Evolutionary conservation across 2,888 invertebrate genomes (phyloP).

Genomic region (Xestia xanthographa): DNA sequence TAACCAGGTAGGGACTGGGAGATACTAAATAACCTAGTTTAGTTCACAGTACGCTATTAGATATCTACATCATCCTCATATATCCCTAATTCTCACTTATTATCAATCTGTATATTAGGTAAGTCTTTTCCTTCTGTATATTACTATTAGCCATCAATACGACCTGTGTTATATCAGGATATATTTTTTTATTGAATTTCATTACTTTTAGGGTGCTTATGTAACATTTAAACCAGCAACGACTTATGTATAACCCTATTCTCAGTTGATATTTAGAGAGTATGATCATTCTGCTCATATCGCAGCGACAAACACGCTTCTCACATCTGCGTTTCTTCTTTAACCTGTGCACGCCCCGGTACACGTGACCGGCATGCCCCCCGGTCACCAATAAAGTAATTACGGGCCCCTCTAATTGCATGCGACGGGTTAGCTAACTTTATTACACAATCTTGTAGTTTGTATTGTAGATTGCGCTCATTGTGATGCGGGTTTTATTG

Average conservation of each 20-base stretch:
- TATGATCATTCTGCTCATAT: constrained; percentile 16
- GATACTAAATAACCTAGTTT: background rate
- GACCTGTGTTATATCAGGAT: no score
- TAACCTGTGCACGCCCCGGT: constrained; percentile 49
- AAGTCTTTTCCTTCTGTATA: no score
- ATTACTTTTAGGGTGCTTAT: no score
- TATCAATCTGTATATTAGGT: no score
- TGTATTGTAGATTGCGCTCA: constrained; percentile 54
- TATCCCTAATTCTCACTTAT: no score
- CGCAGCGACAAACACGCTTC: background rate
- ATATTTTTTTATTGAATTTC: no score
- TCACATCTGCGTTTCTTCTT: constrained; percentile 30
- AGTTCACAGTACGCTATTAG: background rate
- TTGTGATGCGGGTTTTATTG: constrained; percentile 53
- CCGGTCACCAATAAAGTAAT: constrained; percentile 70
- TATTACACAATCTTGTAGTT: constrained; percentile 67
- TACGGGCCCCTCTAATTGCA: constrained; percentile 65
- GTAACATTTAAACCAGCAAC: no score
- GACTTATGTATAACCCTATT: background rate
- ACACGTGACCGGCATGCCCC: constrained; percentile 67
- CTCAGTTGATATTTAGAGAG: background rate
- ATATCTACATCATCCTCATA: no score
- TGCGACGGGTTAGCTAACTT: constrained; percentile 67
- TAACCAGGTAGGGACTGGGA: background rate
- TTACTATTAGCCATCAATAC: no score